Conservation (phyloP, 1,140 invertebrate species). For the Drosophila watanabei region DNA sequence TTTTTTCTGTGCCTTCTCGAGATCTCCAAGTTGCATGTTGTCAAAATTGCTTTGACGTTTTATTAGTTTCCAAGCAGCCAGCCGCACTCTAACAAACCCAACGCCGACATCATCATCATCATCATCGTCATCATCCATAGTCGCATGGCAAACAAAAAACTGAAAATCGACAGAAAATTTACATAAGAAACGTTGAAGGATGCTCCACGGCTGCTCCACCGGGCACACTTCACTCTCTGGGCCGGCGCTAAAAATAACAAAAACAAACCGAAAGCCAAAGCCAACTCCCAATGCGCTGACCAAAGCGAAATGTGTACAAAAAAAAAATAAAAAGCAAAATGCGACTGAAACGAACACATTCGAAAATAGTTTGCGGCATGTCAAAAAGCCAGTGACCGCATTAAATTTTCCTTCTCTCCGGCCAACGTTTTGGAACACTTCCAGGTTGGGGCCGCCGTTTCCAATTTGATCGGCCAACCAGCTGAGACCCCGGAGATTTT, state of each 20-base stretch:
- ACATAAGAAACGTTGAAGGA: constrained; percentile 79
- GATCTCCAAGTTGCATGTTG: constrained; percentile 67
- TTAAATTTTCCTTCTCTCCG: constrained; percentile 61
- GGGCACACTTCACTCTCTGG: constrained; percentile 52
- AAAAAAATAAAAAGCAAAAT: constrained; percentile 13
- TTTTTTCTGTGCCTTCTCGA: constrained; percentile 32
- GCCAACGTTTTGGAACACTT: constrained; percentile 68
- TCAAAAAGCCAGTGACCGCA: constrained; percentile 80
- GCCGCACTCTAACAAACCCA: constrained; percentile 50
- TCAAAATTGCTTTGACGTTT: constrained; percentile 81
- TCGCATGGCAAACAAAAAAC: constrained; percentile 25
- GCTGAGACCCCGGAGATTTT: constrained; percentile 46
- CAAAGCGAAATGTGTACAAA: constrained; percentile 62
- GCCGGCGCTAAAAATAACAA: constrained; percentile 78
- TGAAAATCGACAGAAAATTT: constrained; percentile 59
- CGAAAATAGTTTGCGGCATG: constrained; percentile 73
- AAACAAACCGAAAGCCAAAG: constrained; percentile 40
- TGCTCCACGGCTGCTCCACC: constrained; percentile 52
- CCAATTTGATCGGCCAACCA: constrained; percentile 40
- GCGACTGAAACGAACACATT: constrained; percentile 63
- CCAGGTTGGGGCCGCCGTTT: constrained; percentile 45
- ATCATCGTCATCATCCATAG: constrained; percentile 11
- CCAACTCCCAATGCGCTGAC: constrained; percentile 58
- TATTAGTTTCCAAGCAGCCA: constrained; percentile 68
- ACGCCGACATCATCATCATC: constrained; percentile 38